These are phyloP conservation scores for Sphecodes monilicornis DNA, from an alignment of 2,888 invertebrate species.

Conservation along the genomic window DNA sequence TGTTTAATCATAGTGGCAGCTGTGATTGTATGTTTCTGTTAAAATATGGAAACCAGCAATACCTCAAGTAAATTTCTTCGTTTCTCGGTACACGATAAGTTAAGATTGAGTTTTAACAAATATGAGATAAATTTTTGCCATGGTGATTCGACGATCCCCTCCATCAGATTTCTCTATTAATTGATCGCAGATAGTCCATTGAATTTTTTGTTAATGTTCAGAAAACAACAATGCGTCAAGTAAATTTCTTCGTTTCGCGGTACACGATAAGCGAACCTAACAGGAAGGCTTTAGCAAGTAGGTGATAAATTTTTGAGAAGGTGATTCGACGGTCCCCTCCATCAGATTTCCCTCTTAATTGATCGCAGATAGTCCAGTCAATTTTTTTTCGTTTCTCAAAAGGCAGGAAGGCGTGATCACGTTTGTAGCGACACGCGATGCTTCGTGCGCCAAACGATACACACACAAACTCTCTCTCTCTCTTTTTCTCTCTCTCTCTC, in stretches of 20 bases:
- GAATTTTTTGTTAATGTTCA: too few species aligned
- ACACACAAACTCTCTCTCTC: neutral
- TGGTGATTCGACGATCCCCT: neutral
- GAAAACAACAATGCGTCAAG: too few species aligned
- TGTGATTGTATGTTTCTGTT: neutral
- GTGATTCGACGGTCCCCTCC: neutral
- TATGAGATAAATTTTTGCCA: neutral
- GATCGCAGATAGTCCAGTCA: conserved; percentile 47
- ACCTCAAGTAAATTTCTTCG: neutral
- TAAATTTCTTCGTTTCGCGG: neutral
- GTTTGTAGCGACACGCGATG: conserved; percentile 62
- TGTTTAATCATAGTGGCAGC: neutral
- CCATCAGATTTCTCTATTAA: conserved; percentile 33
- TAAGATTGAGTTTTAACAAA: neutral
- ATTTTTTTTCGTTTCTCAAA: conserved; percentile 40
- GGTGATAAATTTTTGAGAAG: neutral
- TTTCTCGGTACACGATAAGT: conserved; percentile 2
- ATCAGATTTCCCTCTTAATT: conserved; percentile 41
- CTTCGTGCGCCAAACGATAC: conserved; percentile 57
- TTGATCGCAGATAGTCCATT: conserved; percentile 50
- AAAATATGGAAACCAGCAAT: neutral
- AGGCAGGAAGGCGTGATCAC: conserved; percentile 52
- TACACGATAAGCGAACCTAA: neutral
- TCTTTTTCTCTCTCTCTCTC: neutral
- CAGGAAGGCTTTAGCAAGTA: neutral